Conservation (phyloP, 1,140 invertebrate species). For the Drosophila sproati region DNA sequence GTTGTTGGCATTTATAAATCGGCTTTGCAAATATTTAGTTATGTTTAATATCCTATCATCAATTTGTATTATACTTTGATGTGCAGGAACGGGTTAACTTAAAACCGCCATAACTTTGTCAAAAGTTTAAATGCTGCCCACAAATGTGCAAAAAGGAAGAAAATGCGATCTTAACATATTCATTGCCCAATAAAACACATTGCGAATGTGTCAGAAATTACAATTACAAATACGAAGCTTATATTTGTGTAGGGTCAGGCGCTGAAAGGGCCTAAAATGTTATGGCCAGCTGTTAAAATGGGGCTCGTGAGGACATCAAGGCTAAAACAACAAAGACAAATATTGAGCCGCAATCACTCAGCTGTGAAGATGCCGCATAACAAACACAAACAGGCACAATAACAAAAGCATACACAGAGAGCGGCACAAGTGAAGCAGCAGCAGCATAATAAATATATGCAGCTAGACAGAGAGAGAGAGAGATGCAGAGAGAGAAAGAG, state of each 20-base stretch:
- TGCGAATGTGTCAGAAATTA: slow-evolving; percentile 46
- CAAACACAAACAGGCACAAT: slow-evolving; percentile 59
- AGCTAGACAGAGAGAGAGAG: neutral
- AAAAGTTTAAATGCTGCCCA: no score
- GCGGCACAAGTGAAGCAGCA: slow-evolving; percentile 48
- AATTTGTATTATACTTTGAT: no score
- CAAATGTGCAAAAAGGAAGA: no score
- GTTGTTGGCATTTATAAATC: no score
- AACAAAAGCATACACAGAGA: slow-evolving; percentile 44
- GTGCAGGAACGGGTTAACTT: no score
- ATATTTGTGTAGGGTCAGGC: neutral
- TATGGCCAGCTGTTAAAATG: neutral
- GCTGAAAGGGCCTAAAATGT: slow-evolving; percentile 4
- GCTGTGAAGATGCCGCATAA: slow-evolving; percentile 75
- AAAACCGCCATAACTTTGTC: no score
- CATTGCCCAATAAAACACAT: neutral
- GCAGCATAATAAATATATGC: slow-evolving; percentile 35
- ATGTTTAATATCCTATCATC: no score
- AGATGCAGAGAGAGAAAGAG: neutral
- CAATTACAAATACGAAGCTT: slow-evolving; percentile 50
- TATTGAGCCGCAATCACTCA: slow-evolving; percentile 74
- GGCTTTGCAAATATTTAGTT: no score
- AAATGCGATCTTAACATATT: no score
- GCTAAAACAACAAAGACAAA: slow-evolving; percentile 64
- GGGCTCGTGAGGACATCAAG: slow-evolving; percentile 14